A percentile compares a stretch with the other conserved stretches of the same genome.
Conservation (phyloP, 2,113 vertebrate species). For the Cheirogaleus medius region DNA sequence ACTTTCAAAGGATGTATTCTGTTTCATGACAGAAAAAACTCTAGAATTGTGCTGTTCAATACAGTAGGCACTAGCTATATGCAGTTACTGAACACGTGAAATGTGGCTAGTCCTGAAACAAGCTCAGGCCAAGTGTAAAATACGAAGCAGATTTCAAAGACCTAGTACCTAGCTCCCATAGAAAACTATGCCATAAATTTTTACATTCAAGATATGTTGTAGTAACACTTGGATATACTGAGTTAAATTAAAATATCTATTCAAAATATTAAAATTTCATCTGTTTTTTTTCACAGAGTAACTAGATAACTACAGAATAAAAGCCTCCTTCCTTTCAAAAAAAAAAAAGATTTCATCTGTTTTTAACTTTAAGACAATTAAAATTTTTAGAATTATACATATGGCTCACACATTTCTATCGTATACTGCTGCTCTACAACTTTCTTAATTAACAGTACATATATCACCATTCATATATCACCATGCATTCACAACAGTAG, state of each 20-base stretch:
- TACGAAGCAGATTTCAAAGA: not conserved
- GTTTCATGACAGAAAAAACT: not conserved
- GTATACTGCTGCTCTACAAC: not conserved
- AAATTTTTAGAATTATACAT: not conserved
- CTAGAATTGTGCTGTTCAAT: not conserved
- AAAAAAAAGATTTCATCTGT: not conserved
- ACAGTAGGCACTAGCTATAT: not conserved
- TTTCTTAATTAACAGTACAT: not conserved
- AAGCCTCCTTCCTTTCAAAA: too few relatives aligned
- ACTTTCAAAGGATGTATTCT: not conserved
- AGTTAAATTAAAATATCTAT: not conserved
- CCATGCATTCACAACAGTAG: not conserved
- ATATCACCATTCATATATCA: not conserved
- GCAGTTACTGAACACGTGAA: not conserved
- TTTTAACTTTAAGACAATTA: not conserved
- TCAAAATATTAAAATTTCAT: not conserved
- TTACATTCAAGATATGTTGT: not conserved
- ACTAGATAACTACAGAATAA: too few relatives aligned
- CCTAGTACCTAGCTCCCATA: not conserved
- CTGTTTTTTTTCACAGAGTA: not conserved
- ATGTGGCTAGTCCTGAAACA: not conserved
- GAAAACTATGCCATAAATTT: not conserved
- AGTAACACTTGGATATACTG: not conserved
- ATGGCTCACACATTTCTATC: not conserved
- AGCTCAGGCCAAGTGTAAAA: not conserved